Evolutionary conservation across 1,140 invertebrate species (phyloP), one percentile per base, ranked within the genome.

Genomic region (Papilio polytes): DNA sequence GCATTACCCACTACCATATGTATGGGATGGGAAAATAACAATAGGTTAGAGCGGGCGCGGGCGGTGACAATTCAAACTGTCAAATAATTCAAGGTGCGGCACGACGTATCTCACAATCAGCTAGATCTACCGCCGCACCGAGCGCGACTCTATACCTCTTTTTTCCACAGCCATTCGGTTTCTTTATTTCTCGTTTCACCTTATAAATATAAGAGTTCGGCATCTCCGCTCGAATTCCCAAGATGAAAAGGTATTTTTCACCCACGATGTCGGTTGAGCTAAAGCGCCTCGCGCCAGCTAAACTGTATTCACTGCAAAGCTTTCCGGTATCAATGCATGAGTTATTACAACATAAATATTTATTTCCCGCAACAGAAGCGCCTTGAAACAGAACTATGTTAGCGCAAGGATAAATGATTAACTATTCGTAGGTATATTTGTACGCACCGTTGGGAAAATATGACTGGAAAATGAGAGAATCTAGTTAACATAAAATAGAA

Each of bases 131-230:
- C 88, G 86, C 89, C 87, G 83, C 85, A 84, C 82, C 84, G 85
- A 88, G 84, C 86, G 88, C 87, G 83, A 88, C 85, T 84, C 84
- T 72, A 82, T 89, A 87, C 82, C 86, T 87, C 89, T 93, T 92
- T 92, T 92, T 88, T 84, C 63, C 63, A 66, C 82, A 88, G 88
- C 88, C 86, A 88, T 92, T 91, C 88, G 86, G 89, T 91, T 92
- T 91, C 87, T 92, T 93, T 92, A 93, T 92, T 91, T 89, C 86
- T 85, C 87, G 83, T 88, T 90, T 87, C 87, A 85, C 89, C 88
- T 90, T 92, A 94, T 93, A 94, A 92, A 92, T 94, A 92, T 91
- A 92, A 89, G 89, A 92, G 89, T 92, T 92, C 85, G 89, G 90
- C 87, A 92, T 89, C 86, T 91, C 83, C 85, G 86, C 87, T 88